phyloP scores from a whole-genome alignment of 2,113 vertebrate species.

The Onychorhynchus coronatus region DNA sequence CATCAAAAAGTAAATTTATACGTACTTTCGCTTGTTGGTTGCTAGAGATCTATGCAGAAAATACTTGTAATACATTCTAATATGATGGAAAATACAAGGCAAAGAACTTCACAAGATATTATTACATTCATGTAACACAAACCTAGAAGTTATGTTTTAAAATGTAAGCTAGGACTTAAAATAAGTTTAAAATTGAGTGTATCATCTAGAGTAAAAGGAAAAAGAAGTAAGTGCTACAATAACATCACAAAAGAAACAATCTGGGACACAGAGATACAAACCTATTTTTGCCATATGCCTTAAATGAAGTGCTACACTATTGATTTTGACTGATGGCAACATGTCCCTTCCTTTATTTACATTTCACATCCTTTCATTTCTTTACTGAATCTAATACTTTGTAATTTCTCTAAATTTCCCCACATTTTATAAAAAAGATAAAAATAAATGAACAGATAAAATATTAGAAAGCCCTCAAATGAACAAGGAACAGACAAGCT shows the following conservation, averaged over 20 bases:
- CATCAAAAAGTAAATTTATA: background rate
- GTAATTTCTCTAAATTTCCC: background rate
- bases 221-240: background rate
- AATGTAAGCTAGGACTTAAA: background rate
- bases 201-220: background rate
- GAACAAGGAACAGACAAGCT: background rate
- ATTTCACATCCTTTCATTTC: background rate
- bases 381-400: background rate
- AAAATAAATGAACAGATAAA: background rate
- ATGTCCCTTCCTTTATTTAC: background rate
- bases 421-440: background rate
- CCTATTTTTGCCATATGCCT: background rate
- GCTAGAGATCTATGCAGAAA: background rate
- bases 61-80: background rate
- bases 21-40: background rate
- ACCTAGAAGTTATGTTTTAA: background rate
- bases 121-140: background rate
- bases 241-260: background rate
- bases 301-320: background rate
- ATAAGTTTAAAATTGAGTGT: background rate
- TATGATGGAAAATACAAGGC: background rate
- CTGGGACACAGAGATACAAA: background rate
- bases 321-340: background rate
- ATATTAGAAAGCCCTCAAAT: background rate
- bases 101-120: background rate